Evolutionary conservation across 2,888 invertebrate genomes (phyloP).

Genomic region (Cryptus armator): DNA sequence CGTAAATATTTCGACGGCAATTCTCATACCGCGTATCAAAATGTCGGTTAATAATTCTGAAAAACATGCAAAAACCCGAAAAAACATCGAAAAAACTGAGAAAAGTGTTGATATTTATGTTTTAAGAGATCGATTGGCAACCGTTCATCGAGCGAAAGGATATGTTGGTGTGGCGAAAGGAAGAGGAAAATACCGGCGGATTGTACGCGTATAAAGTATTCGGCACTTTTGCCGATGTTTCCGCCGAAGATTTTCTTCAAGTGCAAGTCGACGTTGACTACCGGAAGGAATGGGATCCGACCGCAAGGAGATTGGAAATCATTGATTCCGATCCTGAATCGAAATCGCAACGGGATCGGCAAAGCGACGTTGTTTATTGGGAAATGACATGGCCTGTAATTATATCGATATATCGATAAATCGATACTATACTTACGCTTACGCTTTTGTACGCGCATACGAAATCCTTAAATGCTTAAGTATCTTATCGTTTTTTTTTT

Average conservation of each 20-base stretch:
- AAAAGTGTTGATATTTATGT: not conserved
- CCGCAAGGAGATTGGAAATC: constrained; percentile 90
- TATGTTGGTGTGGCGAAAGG: constrained; percentile 93
- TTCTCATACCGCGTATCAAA: no score
- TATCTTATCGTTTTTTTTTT: constrained; percentile 40
- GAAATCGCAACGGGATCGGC: constrained; percentile 81
- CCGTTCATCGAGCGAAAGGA: constrained; percentile 93
- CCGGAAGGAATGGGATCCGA: constrained; percentile 92
- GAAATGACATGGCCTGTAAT: constrained; percentile 95
- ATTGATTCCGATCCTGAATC: constrained; percentile 89
- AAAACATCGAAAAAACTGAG: not conserved
- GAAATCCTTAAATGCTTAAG: not conserved
- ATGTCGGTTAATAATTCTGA: no score
- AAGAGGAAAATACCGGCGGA: constrained; percentile 88
- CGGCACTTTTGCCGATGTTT: constrained; percentile 92
- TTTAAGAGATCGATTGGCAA: constrained; percentile 88
- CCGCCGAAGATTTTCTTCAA: constrained; percentile 92
- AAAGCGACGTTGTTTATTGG: constrained; percentile 94
- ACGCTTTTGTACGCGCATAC: not conserved
- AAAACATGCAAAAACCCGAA: no score
- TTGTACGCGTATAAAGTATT: constrained; percentile 95
- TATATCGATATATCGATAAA: not conserved
- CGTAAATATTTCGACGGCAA: no score
- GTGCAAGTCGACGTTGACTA: constrained; percentile 94
- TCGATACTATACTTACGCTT: not conserved